phyloP scores from a whole-genome alignment of 2,797 vertebrate species.

The Thalassophryne amazonica region DNA sequence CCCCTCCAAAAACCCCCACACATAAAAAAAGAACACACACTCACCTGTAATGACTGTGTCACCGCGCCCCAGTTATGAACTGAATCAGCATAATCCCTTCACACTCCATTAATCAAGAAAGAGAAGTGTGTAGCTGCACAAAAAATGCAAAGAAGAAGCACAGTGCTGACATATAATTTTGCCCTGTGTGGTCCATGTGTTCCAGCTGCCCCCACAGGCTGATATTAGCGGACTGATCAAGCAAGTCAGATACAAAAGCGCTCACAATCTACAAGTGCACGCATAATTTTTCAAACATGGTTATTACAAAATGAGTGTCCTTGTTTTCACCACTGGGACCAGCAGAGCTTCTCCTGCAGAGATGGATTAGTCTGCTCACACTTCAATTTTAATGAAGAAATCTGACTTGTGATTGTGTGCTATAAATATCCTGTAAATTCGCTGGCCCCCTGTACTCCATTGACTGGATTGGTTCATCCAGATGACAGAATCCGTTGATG shows the following conservation, averaged over 20 bases:
- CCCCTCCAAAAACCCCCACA: slow-evolving; percentile 27
- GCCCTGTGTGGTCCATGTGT: slow-evolving; percentile 58
- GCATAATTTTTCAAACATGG: background rate
- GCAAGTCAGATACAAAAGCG: slow-evolving; percentile 35
- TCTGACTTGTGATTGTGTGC: slow-evolving; percentile 10
- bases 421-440: slow-evolving; percentile 7
- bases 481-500: no score
- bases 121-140: slow-evolving; percentile 53
- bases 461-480: no score
- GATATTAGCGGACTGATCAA: slow-evolving; percentile 47
- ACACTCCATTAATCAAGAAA: slow-evolving; percentile 75
- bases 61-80: slow-evolving; percentile 69
- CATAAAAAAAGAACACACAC: slow-evolving; percentile 6
- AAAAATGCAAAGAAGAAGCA: slow-evolving; percentile 31
- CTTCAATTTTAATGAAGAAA: slow-evolving; percentile 30
- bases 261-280: slow-evolving; percentile 32
- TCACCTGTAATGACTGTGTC: slow-evolving; percentile 71
- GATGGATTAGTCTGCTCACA: slow-evolving; percentile 31
- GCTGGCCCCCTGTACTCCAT: no score
- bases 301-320: slow-evolving; percentile 30
- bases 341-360: slow-evolving; percentile 20
- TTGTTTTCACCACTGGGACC: slow-evolving; percentile 13
- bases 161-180: slow-evolving; percentile 50
- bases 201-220: slow-evolving; percentile 42
- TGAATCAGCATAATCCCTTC: slow-evolving; percentile 77